Base-by-base conservation (phyloP, 2,888 invertebrate genomes). In the Eurytoma adleriae region DNA sequence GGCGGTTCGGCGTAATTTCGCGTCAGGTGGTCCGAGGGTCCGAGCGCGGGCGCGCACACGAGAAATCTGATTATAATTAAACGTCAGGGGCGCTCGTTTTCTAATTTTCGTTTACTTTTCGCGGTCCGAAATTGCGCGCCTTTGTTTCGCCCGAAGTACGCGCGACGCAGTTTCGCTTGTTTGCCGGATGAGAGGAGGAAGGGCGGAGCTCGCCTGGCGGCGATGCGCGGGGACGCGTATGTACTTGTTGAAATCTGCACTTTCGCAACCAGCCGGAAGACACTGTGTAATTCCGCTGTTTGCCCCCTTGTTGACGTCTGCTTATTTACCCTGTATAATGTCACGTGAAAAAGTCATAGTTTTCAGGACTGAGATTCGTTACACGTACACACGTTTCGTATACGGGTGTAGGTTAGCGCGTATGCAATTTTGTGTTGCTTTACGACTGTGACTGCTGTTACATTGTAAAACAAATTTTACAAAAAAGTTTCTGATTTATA, bases 81-180 rank as follows among this genome's bases (percentile, higher is more conserved):
- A 69, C 40, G 76, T 72, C 76, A 76, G 40, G 16, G n/a, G 50
- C 20, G 64, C 54, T 74, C 61, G 66, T 70, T 81, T 40, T 78
- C 72, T 78, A 79, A 81, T 81, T 81, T 81, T 81, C 69, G 56
- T 81, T 81, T 73, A 64, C 62, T 79, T 72, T 66, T 72, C 68
- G 75, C 24, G 59, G 62, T 67, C 20, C 52, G 18, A 81, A 76
- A 81, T 79, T 72, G 56, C 57, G 50, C 71, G 54, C 52, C 64
- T 68, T 75, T 69, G 69, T 73, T 62, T 57, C 64, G 64, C n/a
- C 24, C 10, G 16, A 4, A 16, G 40, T n/a, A 30, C 30, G 14
- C 16, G 12, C 10, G 52, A 68, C 14, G 71, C 62, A 52, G 57
- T 66, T 67, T 13, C 13, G 62, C 40, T 68, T 68, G 57, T 72